Conservation (phyloP, 2,113 vertebrate species). For the Asarcornis scutulata region DNA sequence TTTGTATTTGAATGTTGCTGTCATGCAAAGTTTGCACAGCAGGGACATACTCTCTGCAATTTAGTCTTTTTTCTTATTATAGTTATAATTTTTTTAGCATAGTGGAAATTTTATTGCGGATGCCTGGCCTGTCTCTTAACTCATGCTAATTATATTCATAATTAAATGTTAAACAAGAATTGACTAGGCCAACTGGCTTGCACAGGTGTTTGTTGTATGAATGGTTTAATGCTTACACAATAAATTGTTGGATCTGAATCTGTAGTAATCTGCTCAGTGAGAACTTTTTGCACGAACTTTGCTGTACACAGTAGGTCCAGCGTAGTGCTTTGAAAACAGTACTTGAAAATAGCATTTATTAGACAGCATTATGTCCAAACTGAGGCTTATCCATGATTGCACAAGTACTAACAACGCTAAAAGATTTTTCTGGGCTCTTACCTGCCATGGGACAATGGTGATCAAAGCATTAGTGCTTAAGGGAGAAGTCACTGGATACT, state of each 20-base stretch:
- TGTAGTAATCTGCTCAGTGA: constrained; percentile 57
- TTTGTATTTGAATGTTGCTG: not conserved
- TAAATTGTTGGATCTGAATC: constrained; percentile 77
- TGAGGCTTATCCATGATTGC: not conserved
- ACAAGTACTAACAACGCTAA: not conserved
- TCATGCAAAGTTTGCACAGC: not conserved
- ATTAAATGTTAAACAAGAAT: constrained; percentile 80
- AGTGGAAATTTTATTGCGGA: constrained; percentile 76
- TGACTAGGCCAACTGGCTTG: constrained; percentile 83
- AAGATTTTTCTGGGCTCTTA: not conserved
- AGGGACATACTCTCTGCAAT: constrained; percentile 3
- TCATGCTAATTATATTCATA: constrained; percentile 85
- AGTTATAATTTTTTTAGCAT: constrained; percentile 56
- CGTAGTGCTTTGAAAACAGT: not conserved
- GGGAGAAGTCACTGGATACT: not conserved
- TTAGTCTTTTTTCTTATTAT: constrained; percentile 9
- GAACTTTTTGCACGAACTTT: constrained; percentile 64
- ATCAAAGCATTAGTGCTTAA: not conserved
- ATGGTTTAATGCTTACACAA: constrained; percentile 75
- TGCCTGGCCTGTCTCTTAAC: constrained; percentile 82
- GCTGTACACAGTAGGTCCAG: not conserved
- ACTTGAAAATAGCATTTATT: not conserved
- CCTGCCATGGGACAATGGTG: not conserved
- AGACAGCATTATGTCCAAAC: not conserved
- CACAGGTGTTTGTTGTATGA: constrained; percentile 82